Base-by-base conservation (phyloP, 2,888 invertebrate species). In the Acrocera orbiculus region DNA sequence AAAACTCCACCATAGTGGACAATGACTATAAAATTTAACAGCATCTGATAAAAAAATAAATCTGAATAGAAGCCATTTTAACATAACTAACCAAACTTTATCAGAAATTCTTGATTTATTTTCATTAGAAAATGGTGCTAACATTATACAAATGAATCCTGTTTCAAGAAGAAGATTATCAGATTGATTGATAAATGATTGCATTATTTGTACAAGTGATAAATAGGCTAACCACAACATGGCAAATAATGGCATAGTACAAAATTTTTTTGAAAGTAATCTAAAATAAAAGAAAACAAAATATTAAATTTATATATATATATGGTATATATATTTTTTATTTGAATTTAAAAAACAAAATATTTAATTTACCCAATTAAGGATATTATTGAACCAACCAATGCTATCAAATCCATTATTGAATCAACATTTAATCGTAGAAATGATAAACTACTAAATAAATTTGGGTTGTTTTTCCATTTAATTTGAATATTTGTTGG, bases 1-100 rank as follows among this genome's bases (percentile, higher is more conserved):
- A 24, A 82, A 65, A 42, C 27, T 69, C 80, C 81, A 82, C 81
- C 81, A 82, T 22, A 73, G 65, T 2, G 78, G 76, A 48, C 77
- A 78, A 15, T 69, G 67, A 49, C 73, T 73, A 24, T 69, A 67
- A 24, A 82, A 59, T 54, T 82, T 82, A 2, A 74, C 69, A 13
- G 77, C 62, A 4, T 79, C 80, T 4, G 70, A 70, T 4, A 76
- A 70, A 52, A 81, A 74, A 62, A 79, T 65, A 32, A 76, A 66
- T 28, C 81, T 47, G 38, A 82, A 80, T 5, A 77, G 61, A 8
- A 82, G 61, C 79, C 81, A 81, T 38, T 70, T 66, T 4, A 76
- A n/a, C 27, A 44, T 31, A 24, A 32, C 33, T 8, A 43, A 30
- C n/a, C 38, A 36, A 23, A 44, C 36, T 29, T 40, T 42, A 36